Base-by-base conservation (phyloP, 1,140 invertebrate genomes). In the Drusus annulatus region DNA sequence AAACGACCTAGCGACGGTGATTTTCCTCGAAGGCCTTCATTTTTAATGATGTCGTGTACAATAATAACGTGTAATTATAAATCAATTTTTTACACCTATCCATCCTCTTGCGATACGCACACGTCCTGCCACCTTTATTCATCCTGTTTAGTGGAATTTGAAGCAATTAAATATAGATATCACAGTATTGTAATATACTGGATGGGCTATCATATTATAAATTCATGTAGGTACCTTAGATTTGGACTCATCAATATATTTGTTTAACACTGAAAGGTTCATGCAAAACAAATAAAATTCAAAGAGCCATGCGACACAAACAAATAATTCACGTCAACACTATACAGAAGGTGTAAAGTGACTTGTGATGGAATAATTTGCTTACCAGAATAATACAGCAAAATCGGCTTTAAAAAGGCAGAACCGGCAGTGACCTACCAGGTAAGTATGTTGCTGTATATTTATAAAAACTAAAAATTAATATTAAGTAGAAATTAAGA, bases 21-120 rank as follows among this genome's bases (percentile, higher is more conserved):
- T 23, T 60, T 58, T 60, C 56, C 56, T 19, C 17, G 19, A 60
- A 60, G 56, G 19, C 56, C 56, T 60, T 60, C 17, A 60, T 60
- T 60, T 60, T 21, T 6, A 60, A 60, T 21, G 23, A 4, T 23
- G 21, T 60, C 23, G 23, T 60, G 17, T 2, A 60, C 23, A 60
- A 60, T 23, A 60, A 21, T 60, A 13, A 60, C 23, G 56, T 23
- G 56, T 60, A 60, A 60, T 60, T 60, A 60, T 60, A 60, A 60
- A 60, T 4, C 56, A 17, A 60, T 60, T 60, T 60, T 60, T n/a
- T 19, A 58, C 54, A 58, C 21, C 54, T 21, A 17, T 60, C 56
- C 17, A 60, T 19, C 36, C 36, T 60, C 56, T 60, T 23, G 23
- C 3, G 19, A 60, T 23, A 23, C 17, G 21, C 17, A 19, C 7